These are phyloP conservation scores for Pseudotriccus pelzelni DNA, from an alignment of 2,797 vertebrate species.

Conservation along the genomic window DNA sequence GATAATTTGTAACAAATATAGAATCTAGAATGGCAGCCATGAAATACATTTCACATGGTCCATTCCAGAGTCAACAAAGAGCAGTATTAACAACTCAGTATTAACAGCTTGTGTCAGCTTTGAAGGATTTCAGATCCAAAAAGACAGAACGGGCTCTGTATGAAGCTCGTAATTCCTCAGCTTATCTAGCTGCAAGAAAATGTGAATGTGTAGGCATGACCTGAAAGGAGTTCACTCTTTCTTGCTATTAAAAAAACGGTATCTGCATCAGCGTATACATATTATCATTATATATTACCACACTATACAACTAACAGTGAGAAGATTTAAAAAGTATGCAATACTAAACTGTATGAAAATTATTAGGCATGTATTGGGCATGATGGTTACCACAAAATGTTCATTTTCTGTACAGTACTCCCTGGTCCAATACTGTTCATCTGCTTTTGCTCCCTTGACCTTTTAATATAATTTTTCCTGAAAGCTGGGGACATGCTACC, in stretches of 20 bases:
- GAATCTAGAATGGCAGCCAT: constrained; percentile 18
- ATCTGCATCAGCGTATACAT: not conserved
- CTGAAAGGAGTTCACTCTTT: not conserved
- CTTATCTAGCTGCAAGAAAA: not conserved
- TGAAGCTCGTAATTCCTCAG: not conserved
- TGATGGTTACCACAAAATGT: not conserved
- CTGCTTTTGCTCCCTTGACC: not conserved
- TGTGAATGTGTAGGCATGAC: not conserved
- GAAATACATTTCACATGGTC: not conserved
- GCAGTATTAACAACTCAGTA: not conserved
- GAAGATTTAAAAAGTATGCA: not conserved
- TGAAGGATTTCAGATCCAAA: not conserved
- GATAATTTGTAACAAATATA: not conserved
- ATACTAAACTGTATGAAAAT: not conserved
- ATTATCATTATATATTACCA: not conserved
- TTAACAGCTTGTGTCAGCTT: constrained; percentile 17
- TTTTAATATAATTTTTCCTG: not conserved
- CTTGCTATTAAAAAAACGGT: not conserved
- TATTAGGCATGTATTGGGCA: not conserved
- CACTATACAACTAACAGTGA: not conserved
- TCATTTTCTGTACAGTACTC: not conserved
- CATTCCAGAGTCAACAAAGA: not conserved
- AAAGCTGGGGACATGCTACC: not conserved
- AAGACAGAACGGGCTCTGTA: not conserved
- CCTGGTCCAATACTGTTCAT: not conserved